Conservation (phyloP, 1,140 invertebrate species). For the Atopsyche davidsoni region DNA sequence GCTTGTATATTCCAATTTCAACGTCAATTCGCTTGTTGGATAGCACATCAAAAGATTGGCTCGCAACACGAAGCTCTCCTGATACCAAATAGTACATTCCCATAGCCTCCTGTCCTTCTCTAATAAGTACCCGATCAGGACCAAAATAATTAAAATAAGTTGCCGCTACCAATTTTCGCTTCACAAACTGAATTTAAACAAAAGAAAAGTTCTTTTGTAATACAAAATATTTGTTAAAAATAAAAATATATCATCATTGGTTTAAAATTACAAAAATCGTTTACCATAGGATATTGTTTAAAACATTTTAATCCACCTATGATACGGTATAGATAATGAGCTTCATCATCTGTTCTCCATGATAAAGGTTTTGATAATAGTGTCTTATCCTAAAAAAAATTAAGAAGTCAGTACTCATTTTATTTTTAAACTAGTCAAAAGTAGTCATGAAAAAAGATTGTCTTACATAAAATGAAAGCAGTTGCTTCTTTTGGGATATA, state of each 20-base stretch:
- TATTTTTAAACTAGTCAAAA: conserved; percentile 11
- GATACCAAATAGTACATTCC: conserved; percentile 54
- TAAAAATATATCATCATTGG: conserved; percentile 3
- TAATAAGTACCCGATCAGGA: conserved; percentile 49
- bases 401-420: conserved; percentile 23
- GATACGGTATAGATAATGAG: conserved; percentile 46
- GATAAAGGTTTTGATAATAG: conserved; percentile 45
- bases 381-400: conserved; percentile 42
- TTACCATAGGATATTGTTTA: conserved; percentile 49
- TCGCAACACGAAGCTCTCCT: conserved; percentile 49
- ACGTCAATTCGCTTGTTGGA: conserved; percentile 44
- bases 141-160: conserved; percentile 53
- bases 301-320: conserved; percentile 53
- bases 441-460: not conserved
- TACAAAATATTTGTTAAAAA: conserved; percentile 24
- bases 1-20: conserved; percentile 38
- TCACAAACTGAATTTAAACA: conserved; percentile 39
- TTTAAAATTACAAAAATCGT: conserved; percentile 20
- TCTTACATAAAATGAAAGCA: conserved; percentile 43
- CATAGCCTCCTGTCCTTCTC: conserved; percentile 49
- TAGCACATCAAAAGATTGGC: conserved; percentile 45
- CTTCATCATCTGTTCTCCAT: conserved; percentile 48
- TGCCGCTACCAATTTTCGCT: conserved; percentile 46
- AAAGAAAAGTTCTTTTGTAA: conserved; percentile 11
- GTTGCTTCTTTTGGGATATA: conserved; percentile 47